Evolutionary conservation across 2,797 vertebrate species (phyloP), one percentile per base, ranked within the genome.

Genomic region (Muscicapa striata): DNA sequence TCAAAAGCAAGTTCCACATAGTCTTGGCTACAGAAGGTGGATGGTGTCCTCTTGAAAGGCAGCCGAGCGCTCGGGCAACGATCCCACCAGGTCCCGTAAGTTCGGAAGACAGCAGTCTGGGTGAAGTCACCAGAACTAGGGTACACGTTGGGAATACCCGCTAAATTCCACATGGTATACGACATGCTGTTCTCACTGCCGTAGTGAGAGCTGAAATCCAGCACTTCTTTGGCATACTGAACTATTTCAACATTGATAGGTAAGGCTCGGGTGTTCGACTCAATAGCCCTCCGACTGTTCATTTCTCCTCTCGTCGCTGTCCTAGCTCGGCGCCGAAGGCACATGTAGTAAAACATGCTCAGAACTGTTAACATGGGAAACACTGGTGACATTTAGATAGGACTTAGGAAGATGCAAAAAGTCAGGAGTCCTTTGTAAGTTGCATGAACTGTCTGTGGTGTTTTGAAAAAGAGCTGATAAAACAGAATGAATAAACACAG

Each of bases 331-430:
- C 99, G 99, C 98, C 99, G 99, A 97, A 99, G 98, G 98, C 99
- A 99, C 96, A 99, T 99, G 97, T 99, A 99, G 98, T 99, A 99
- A 98, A 99, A 99, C 99, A 99, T 99, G 98, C 98, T 99, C 98
- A 99, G 98, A 97, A 99, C 98, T 97, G 99, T 99, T 98, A 99
- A 98, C 99, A 99, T 99, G 98, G 98, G 99, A 98, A 99, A 99
- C 97, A 98, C 98, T 93, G 98, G 98, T 95, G 97, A 90, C 98
- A 98, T 98, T 96, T 94, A 97, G 94, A 55, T 89, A 90, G 27
- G 88, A 96, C 89, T 96, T 75, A 62, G 84, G 93, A 96, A 94
- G 96, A 91, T 95, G 93, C 79, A 69, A 97, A 87, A 97, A 95
- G 94, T 97, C 97, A 97, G 93, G 89, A 95, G 90, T 97, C 97